Evolutionary conservation across 2,113 vertebrate species (phyloP), one percentile per base, ranked within the genome.

Genomic region (Nannobrachium achirus): DNA sequence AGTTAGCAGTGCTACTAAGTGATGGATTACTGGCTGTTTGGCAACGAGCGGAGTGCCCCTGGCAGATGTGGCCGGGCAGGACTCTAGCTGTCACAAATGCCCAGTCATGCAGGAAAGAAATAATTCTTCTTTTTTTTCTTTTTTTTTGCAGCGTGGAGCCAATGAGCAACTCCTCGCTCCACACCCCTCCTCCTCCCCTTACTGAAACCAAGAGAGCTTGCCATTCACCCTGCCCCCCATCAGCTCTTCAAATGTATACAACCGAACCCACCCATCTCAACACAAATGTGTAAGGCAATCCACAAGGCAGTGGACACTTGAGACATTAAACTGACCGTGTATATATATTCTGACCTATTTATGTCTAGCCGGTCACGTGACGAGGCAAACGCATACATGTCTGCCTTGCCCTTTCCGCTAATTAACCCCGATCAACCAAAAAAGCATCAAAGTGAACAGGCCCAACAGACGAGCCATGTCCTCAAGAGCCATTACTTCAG

Each of bases 101-200:
- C 91, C 89, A 90, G 91, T 92, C 91, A 91, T 90, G 89, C 91
- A 90, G 87, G 81, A 90, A 89, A 92, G 83, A 87, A 84, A 86
- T 88, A 81, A 91, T 88, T 89, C 79, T 40, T 73, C 70, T 80
- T 79, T 53, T 59, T 70, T 71, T 88, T 89, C 78, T 40, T 71
- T 72, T 80, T 79, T 53, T 59, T 70, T 71, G 74, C 74, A 76
- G 79, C 71, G 61, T 56, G 0, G 55, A 88, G 84, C 89, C 90
- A 91, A 91, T 85, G 75, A 88, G 69, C 85, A 64, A 57, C 80
- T 73, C 70, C 63, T 82, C 53, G 82, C 63, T 69, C 63, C 6
- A 66, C 73, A 69, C 76, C 80, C 87, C 84, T 83, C 83, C 87
- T 45, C 58, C 64, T 56, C 16, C 68, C 55, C 44, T 51, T 66